Conservation (phyloP, 2,888 invertebrate genomes). For the Coelogynopora nodosa region DNA sequence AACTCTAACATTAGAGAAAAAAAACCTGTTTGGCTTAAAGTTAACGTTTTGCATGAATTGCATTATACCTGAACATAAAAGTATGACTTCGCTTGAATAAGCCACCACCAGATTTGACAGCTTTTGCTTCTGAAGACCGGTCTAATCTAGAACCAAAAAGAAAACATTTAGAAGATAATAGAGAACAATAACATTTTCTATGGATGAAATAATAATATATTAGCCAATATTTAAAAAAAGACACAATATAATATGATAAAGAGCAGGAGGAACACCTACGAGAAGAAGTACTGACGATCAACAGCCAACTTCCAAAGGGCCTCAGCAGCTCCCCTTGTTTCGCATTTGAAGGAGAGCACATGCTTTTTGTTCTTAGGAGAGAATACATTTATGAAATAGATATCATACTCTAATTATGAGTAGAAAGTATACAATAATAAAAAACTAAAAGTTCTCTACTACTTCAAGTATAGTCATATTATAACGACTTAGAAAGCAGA, state of each 20-base stretch:
- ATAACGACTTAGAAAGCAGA: too few species aligned
- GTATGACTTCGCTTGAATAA: slow-evolving; percentile 14
- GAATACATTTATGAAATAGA: too few species aligned
- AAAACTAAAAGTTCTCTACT: too few species aligned
- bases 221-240: too few species aligned
- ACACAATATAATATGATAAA: too few species aligned
- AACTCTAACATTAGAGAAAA: too few species aligned
- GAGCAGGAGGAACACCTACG: neutral
- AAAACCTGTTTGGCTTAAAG: too few species aligned
- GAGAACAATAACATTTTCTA: too few species aligned
- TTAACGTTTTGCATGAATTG: neutral
- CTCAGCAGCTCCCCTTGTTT: neutral
- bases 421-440: too few species aligned
- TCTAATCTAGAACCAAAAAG: neutral
- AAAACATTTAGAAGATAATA: neutral
- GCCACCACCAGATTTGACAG: slow-evolving; percentile 23
- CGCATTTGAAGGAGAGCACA: slow-evolving; percentile 30
- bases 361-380: slow-evolving; percentile 17
- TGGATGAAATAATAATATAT: too few species aligned
- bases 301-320: slow-evolving; percentile 25
- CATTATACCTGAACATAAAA: slow-evolving; percentile 1
- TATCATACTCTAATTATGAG: too few species aligned
- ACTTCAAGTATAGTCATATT: too few species aligned
- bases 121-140: slow-evolving; percentile 7
- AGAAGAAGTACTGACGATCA: slow-evolving; percentile 33